Evolutionary conservation across 2,888 invertebrate genomes (phyloP), one percentile per base, ranked within the genome.

Genomic region (Labia minor): DNA sequence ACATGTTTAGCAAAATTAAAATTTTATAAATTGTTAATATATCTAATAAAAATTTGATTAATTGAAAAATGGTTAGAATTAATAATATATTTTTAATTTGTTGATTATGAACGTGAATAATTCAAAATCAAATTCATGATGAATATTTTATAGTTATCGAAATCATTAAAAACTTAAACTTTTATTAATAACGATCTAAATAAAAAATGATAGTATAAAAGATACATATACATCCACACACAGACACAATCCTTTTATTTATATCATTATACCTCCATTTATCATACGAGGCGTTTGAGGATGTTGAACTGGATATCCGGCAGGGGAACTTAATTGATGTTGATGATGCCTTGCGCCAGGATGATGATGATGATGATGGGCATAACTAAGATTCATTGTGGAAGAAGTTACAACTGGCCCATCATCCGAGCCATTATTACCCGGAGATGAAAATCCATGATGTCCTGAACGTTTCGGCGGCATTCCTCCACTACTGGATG

Each of bases 311-410:
- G 63, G 65, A 61, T 65, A 65, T 8, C 66, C 63, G 19, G 68
- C 62, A 1, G 66, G 66, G 6, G 37, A 26, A 37, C 62, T 65
- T 26, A 64, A 66, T 37, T 67, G 70, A 19, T 70, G 68, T 11
- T 66, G 67, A 61, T 67, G 67, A 49, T 66, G 49, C n/a, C 49
- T 49, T 49, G 16, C 3, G 3, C 49, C 49, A 3, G 49, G 49
- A 14, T 49, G 67, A 37, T 68, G 67, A 62, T 69, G 67, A 19
- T 69, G 71, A 26, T 68, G 70, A 16, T 68, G 69, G 2, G 71
- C 67, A 61, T 71, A 70, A 64, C 69, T 69, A 19, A 68, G 66
- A 49, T 68, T 66, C 63, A 69, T 64, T 14, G 67, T 66, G n/a
- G 70, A 67, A 1, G 68, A 68, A 66, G 69, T 65, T 64, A 67